A percentile compares a stretch with the other conserved stretches of the same genome.
Evolutionary conservation across 2,113 vertebrate species (phyloP).

Genomic region (Caranx ignobilis): DNA sequence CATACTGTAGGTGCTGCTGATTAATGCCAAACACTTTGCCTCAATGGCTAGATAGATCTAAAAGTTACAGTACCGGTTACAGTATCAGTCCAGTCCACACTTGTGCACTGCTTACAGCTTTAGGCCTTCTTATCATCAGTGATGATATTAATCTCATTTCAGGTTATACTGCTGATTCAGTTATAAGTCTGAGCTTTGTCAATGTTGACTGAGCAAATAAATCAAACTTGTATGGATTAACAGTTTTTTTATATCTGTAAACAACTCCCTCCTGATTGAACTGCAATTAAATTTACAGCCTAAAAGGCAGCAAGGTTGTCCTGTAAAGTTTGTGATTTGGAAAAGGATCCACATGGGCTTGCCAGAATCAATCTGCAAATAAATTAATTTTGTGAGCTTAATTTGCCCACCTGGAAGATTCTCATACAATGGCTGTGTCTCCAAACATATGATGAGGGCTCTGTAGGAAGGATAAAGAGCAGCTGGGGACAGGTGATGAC

Average conservation of each 20-base stretch:
- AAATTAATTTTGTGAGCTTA: constrained; percentile 25
- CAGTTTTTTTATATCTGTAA: constrained; percentile 1
- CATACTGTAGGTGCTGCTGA: too few species aligned
- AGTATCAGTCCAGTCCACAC: not conserved
- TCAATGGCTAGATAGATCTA: not conserved
- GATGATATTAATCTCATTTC: not conserved
- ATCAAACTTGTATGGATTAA: constrained; percentile 5
- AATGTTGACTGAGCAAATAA: not conserved
- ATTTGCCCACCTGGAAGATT: constrained; percentile 36
- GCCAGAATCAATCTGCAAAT: constrained; percentile 33
- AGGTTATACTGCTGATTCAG: not conserved
- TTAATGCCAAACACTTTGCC: constrained; percentile 2
- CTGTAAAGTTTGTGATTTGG: constrained; percentile 27
- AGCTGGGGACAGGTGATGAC: not conserved
- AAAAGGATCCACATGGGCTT: constrained; percentile 37
- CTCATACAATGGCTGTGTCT: constrained; percentile 22
- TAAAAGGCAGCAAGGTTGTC: constrained; percentile 12
- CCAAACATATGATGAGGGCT: constrained; percentile 38
- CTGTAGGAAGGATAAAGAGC: not conserved
- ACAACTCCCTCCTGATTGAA: constrained; percentile 17
- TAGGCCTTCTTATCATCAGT: not conserved
- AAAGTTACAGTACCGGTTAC: not conserved
- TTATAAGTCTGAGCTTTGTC: constrained; percentile 2
- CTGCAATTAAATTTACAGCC: constrained; percentile 36
- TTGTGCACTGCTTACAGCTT: not conserved